Base-by-base conservation (phyloP, 2,888 invertebrate genomes). In the Isoperla grammatica region DNA sequence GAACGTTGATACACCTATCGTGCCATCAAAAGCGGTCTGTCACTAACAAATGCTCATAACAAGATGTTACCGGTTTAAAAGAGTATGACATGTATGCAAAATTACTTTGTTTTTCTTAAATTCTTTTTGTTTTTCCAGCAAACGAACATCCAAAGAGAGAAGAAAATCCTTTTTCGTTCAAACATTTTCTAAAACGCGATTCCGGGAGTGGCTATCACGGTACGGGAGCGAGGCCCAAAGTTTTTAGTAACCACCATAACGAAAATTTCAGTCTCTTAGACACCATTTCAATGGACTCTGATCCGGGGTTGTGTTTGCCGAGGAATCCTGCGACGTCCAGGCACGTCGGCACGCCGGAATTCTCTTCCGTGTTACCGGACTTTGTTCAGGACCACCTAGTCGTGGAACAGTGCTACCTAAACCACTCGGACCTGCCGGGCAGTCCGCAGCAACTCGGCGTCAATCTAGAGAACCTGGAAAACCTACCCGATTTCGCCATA, bases 361-460 rank as follows among this genome's bases (percentile, higher is more conserved):
- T 64, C 6, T 57, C 86, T 67, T 85, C 86, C 1, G 85, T 86
- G 8, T 72, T 90, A 65, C 92, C 92, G 0, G 92, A 92, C 72
- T 92, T 92, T 75, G 92, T 93, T 56, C 92, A 92, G 72, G 92
- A 92, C 74, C 92, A 92, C 74, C 81, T 91, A 73, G 81, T 90
- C 66, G 85, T 91, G 40, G 89, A 89, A 70, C 87, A 90, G 68
- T 84, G 85, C 64, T 87, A 85, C 72, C 76, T 86, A 68, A 72
- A 71, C 56, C 53, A 63, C 66, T 15, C 64, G 46, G 79, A 79
- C 43, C 70, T 68, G 68, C 77, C 79, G 45, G 75, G 77, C 65
- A 75, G 76, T 29, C 78, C 78, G 48, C 59, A 61, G 11, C 76
- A 79, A 67, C 78, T 80, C 48, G 77, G 80, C 49, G 29, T 29